A percentile compares a stretch with the other conserved stretches of the same genome.
phyloP scores from a whole-genome alignment of 2,113 vertebrate genomes.

The Aspidoscelis tigris region DNA sequence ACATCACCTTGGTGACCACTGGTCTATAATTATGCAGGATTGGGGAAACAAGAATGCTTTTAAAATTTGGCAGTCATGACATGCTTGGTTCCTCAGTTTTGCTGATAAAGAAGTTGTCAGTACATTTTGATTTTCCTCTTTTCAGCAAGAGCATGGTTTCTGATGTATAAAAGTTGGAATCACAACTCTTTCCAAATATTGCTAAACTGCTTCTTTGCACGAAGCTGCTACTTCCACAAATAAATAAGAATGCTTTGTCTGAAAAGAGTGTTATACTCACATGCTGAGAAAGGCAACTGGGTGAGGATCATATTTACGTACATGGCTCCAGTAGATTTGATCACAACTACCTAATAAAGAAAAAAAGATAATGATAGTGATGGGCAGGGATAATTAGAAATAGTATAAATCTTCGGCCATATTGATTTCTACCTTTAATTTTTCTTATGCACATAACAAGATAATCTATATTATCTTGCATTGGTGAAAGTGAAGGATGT shows the following conservation, averaged over 20 bases:
- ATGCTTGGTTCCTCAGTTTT: not conserved
- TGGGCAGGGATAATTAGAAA: conserved; percentile 21
- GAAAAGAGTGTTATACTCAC: conserved; percentile 65
- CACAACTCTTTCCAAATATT: not conserved
- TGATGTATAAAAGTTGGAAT: not conserved
- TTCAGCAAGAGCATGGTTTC: not conserved
- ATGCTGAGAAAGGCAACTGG: conserved; percentile 84
- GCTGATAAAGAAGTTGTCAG: not conserved
- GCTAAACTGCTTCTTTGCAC: not conserved
- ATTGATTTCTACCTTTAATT: not conserved
- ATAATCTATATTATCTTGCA: not conserved
- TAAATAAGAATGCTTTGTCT: not conserved
- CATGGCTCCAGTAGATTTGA: conserved; percentile 81
- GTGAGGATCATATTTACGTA: conserved; percentile 83
- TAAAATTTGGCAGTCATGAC: not conserved
- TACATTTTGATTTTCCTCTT: not conserved
- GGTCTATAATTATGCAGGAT: too few relatives aligned
- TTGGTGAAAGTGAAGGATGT: not conserved
- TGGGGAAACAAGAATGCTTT: too few relatives aligned
- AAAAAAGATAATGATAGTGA: conserved; percentile 10
- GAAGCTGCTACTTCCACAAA: not conserved
- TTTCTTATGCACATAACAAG: not conserved
- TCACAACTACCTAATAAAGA: conserved; percentile 77
- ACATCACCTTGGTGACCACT: too few relatives aligned
- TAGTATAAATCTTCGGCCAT: not conserved